A percentile compares a stretch with the other conserved stretches of the same genome.
These are phyloP conservation scores for Cichlasoma orientale DNA, from an alignment of 2,797 vertebrate species.

Conservation along the genomic window DNA sequence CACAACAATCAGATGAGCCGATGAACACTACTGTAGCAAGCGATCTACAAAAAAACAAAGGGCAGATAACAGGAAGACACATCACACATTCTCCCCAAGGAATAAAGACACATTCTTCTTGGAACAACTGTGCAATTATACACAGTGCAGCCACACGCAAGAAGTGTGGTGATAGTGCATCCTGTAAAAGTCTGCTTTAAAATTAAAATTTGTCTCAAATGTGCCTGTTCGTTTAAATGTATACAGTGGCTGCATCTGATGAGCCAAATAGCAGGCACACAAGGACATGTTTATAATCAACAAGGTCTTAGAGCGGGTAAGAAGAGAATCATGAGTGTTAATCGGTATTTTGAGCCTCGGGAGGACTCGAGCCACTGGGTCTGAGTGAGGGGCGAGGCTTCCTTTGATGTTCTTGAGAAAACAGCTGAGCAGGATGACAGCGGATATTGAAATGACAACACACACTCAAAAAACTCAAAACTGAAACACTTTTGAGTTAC, in stretches of 20 bases:
- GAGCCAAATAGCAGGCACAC: neutral
- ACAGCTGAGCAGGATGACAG: neutral
- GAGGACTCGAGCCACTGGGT: neutral
- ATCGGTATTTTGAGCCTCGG: neutral
- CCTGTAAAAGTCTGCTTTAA: neutral
- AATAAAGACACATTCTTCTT: neutral
- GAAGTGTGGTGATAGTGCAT: neutral
- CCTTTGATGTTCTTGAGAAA: neutral
- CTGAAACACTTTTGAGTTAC: neutral
- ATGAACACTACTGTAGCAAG: neutral
- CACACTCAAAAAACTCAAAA: neutral
- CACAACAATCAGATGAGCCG: conserved; percentile 18
- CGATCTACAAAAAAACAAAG: conserved; percentile 30
- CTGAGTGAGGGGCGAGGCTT: neutral
- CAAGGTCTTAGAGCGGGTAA: neutral
- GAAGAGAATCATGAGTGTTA: neutral
- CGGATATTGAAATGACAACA: neutral
- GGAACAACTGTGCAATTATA: neutral
- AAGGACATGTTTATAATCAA: neutral
- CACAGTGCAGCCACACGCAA: neutral
- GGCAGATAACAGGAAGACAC: neutral
- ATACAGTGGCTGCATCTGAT: neutral
- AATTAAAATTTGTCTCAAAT: neutral
- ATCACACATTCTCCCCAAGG: neutral
- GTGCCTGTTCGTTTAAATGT: neutral